These are phyloP conservation scores for Shargacucullia verbasci DNA, from an alignment of 2,888 invertebrate species.

Conservation along the genomic window DNA sequence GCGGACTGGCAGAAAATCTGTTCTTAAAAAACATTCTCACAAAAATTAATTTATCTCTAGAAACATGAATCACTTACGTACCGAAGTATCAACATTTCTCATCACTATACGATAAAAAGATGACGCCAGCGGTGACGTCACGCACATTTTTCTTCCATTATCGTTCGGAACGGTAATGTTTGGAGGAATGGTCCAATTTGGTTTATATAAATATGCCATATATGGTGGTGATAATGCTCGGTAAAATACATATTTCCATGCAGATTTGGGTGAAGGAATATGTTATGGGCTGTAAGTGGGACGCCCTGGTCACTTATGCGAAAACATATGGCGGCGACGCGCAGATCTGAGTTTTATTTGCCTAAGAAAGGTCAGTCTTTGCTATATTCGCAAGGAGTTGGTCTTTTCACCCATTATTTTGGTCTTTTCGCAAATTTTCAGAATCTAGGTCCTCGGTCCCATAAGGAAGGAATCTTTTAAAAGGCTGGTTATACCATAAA, in stretches of 20 bases:
- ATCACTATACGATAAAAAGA: constrained; percentile 22
- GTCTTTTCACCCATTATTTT: too few species aligned
- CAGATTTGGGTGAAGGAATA: constrained; percentile 22
- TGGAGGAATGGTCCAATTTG: constrained; percentile 35
- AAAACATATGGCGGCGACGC: too few species aligned
- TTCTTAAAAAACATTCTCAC: too few species aligned
- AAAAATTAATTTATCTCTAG: not conserved
- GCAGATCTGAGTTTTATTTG: too few species aligned
- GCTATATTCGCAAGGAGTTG: too few species aligned
- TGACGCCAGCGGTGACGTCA: constrained; percentile 50
- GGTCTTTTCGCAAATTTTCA: too few species aligned
- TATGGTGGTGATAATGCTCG: constrained; percentile 12
- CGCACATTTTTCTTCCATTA: constrained; percentile 49
- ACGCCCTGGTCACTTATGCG: too few species aligned
- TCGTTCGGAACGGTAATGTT: constrained; percentile 48
- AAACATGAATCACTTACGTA: not conserved
- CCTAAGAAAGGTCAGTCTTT: too few species aligned
- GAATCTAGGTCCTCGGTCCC: too few species aligned
- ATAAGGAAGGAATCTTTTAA: too few species aligned
- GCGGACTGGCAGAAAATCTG: too few species aligned
- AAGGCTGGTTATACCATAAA: too few species aligned
- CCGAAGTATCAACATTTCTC: constrained; percentile 16
- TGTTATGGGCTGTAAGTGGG: constrained; percentile 8
- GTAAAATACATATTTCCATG: constrained; percentile 24
- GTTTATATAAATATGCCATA: constrained; percentile 44